phyloP scores from a whole-genome alignment of 37 sponge, comb jelly and placozoan species.

The Mnemiopsis leidyi region DNA sequence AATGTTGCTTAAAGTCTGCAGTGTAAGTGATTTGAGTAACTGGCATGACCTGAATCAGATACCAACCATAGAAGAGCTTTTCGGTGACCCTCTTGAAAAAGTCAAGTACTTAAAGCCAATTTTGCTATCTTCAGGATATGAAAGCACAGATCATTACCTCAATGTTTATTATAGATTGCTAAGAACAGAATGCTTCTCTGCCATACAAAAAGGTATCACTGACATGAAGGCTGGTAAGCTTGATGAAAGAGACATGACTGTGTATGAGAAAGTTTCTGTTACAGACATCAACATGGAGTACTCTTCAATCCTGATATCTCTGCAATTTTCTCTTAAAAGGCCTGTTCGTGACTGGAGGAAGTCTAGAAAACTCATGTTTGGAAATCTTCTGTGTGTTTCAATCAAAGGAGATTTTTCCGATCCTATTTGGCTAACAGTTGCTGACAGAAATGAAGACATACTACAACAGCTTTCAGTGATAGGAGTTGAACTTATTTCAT shows the following conservation, averaged over 20 bases:
- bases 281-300: not conserved
- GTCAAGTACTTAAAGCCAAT: constrained; percentile 4
- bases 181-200: constrained; percentile 54
- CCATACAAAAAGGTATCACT: constrained; percentile 14
- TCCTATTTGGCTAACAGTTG: constrained; percentile 56
- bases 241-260: constrained; percentile 60
- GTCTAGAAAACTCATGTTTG: constrained; percentile 62
- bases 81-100: constrained; percentile 41
- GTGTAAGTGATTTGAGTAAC: not conserved
- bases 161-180: constrained; percentile 59
- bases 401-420: not conserved
- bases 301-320: not conserved
- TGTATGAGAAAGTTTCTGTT: constrained; percentile 45
- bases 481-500: constrained; percentile 49
- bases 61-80: constrained; percentile 37
- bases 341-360: not conserved
- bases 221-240: not conserved
- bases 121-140: not conserved
- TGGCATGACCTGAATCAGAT: not conserved
- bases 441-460: not conserved
- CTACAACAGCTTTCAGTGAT: not conserved
- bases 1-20: not conserved
- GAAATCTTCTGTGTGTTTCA: constrained; percentile 63
- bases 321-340: not conserved
- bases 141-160: constrained; percentile 42